phyloP scores from a whole-genome alignment of 2,797 vertebrate species.

The Chloroceryle inda region DNA sequence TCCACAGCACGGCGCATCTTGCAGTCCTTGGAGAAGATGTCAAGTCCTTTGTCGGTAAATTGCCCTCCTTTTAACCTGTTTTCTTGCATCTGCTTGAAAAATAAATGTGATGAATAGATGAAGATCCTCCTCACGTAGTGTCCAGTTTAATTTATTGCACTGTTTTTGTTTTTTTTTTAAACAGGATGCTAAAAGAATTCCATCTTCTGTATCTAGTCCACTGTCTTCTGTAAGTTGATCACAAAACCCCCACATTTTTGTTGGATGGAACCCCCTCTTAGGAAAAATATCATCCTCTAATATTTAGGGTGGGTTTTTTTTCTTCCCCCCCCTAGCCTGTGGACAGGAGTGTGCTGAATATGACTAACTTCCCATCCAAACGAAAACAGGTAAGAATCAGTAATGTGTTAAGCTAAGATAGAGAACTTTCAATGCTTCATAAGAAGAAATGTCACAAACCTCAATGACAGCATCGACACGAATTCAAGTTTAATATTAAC shows the following conservation, averaged over 20 bases:
- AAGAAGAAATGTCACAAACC: neutral
- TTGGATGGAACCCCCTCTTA: neutral
- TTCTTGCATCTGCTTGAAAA: neutral
- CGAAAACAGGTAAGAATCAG: slow-evolving; percentile 87
- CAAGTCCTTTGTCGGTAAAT: slow-evolving; percentile 94
- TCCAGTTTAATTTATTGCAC: neutral
- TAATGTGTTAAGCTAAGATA: neutral
- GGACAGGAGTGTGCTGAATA: slow-evolving; percentile 83
- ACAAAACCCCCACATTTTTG: neutral
- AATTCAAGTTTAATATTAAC: neutral
- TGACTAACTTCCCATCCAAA: slow-evolving; percentile 82
- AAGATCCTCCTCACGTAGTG: neutral
- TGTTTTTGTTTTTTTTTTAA: neutral
- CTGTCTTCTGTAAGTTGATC: slow-evolving; percentile 87
- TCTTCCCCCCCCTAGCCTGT: slow-evolving; percentile 81
- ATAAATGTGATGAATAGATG: neutral
- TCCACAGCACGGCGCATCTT: slow-evolving; percentile 94
- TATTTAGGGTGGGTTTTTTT: slow-evolving; percentile 6
- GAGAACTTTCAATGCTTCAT: neutral
- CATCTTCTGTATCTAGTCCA: slow-evolving; percentile 85
- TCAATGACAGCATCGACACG: fast-evolving
- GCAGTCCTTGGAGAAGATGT: slow-evolving; percentile 97
- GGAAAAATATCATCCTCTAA: neutral
- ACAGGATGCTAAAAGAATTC: slow-evolving; percentile 97
- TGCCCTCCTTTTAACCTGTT: neutral